These are phyloP conservation scores for Acrocyrtus sp. DNA, from an alignment of 2,888 invertebrate genomes.

Conservation along the genomic window DNA sequence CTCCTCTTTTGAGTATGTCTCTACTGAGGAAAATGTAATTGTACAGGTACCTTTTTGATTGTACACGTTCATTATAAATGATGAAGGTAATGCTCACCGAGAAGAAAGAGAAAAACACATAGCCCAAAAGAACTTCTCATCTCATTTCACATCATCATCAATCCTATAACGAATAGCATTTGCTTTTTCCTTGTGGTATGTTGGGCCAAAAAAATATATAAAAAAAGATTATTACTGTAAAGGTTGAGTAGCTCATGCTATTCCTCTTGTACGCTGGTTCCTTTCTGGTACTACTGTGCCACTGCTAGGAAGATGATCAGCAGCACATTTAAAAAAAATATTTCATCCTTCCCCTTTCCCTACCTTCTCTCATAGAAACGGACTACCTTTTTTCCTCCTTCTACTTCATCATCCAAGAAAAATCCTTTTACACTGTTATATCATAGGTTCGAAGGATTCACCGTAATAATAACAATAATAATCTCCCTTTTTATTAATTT, in stretches of 20 bases:
- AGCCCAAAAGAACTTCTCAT: background rate
- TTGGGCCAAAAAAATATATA: conserved; percentile 7
- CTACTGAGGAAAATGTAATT: background rate
- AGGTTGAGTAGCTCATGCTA: conserved; percentile 5
- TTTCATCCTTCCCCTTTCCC: background rate
- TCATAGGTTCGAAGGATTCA: conserved; percentile 1
- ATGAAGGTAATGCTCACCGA: background rate
- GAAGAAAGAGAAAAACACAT: background rate
- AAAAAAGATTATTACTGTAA: conserved; percentile 6
- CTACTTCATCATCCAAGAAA: background rate
- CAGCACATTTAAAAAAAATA: too few relatives aligned
- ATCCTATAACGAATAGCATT: background rate
- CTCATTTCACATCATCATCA: too few relatives aligned
- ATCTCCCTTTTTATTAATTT: conserved; percentile 53
- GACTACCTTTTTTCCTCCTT: conserved; percentile 4
- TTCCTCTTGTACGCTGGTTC: too few relatives aligned
- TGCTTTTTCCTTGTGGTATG: background rate
- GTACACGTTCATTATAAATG: background rate
- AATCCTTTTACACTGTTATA: background rate
- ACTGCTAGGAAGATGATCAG: too few relatives aligned
- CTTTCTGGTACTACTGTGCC: too few relatives aligned
- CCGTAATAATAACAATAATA: conserved; percentile 50
- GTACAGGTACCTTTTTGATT: background rate
- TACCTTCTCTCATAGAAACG: conserved; percentile 3
- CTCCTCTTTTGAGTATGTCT: too few relatives aligned